Percentiles rank a stretch among this genome's conserved stretches.
These are phyloP conservation scores for Datnioides undecimradiatus DNA, from an alignment of 2,113 vertebrate species.

Conservation along the genomic window DNA sequence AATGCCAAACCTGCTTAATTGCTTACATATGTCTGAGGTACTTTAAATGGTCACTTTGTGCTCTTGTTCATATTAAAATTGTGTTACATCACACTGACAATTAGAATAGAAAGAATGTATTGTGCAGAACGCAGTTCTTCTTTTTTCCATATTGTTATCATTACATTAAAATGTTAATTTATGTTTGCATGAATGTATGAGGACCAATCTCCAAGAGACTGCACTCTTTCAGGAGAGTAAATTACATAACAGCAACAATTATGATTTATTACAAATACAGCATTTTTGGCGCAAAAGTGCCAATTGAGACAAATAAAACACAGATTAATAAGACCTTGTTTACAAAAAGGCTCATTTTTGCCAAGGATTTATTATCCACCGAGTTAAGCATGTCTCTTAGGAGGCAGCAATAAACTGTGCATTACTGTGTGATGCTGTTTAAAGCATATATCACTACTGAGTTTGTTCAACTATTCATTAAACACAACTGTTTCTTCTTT, in stretches of 20 bases:
- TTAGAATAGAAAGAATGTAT: not conserved
- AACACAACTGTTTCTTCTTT: slow-evolving; percentile 24
- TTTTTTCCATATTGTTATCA: slow-evolving; percentile 8
- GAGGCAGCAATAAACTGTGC: slow-evolving; percentile 52
- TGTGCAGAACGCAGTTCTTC: slow-evolving; percentile 4
- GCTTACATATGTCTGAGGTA: slow-evolving; percentile 18
- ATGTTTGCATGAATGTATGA: slow-evolving; percentile 14
- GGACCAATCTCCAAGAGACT: not conserved
- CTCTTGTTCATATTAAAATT: slow-evolving; percentile 19
- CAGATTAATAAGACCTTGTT: slow-evolving; percentile 40
- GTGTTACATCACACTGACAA: slow-evolving; percentile 16
- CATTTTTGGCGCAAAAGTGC: slow-evolving; percentile 27
- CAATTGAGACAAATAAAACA: slow-evolving; percentile 67
- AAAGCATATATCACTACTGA: slow-evolving; percentile 40
- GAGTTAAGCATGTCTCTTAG: slow-evolving; percentile 44
- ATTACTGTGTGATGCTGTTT: slow-evolving; percentile 35
- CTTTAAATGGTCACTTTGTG: slow-evolving; percentile 6
- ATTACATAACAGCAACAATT: slow-evolving; percentile 47
- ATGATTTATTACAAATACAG: slow-evolving; percentile 52
- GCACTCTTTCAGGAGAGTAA: slow-evolving; percentile 13
- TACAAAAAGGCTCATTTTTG: slow-evolving; percentile 31
- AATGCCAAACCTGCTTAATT: slow-evolving; percentile 15
- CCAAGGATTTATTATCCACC: slow-evolving; percentile 51
- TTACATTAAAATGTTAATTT: slow-evolving; percentile 4
- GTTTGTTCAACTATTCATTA: slow-evolving; percentile 38